A percentile compares a stretch with the other conserved stretches of the same genome.
phyloP scores from a whole-genome alignment of 1,140 invertebrate genomes.

The Tetramorium simillimum region DNA sequence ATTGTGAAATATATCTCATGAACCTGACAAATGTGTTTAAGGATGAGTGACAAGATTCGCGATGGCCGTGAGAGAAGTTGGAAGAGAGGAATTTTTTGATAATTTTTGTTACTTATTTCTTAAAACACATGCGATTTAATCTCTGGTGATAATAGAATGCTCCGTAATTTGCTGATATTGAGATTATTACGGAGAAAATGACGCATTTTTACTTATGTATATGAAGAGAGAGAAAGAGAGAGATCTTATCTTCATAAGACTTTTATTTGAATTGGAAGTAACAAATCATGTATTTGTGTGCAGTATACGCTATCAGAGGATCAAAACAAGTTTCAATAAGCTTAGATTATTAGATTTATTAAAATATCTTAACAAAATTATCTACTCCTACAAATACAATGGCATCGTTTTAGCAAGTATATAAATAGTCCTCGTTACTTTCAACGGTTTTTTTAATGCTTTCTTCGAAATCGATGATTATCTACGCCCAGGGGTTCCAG shows the following conservation, averaged over 20 bases:
- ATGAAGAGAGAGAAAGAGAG: background rate
- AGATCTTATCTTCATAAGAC: background rate
- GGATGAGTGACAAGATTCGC: background rate
- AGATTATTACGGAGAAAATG: background rate
- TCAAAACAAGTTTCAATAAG: background rate
- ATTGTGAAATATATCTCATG: background rate
- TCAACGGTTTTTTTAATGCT: background rate
- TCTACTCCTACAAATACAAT: background rate
- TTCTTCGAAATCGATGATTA: background rate
- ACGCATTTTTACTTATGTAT: background rate
- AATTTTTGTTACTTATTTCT: background rate
- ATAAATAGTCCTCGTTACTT: background rate
- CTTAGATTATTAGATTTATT: constrained; percentile 25
- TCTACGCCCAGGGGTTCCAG: background rate
- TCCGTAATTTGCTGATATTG: background rate
- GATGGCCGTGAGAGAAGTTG: background rate
- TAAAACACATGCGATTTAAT: constrained; percentile 1
- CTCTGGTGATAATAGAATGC: background rate
- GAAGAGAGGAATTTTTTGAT: background rate
- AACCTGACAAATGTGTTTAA: background rate
- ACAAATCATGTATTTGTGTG: background rate
- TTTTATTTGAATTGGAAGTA: background rate
- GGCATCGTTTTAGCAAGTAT: constrained; percentile 3
- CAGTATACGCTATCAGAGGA: background rate
- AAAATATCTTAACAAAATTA: constrained; percentile 27